Percentiles rank a stretch among this genome's conserved stretches.
Evolutionary conservation across 23 tunicate species (phyloP).

Genomic region (Botrylloides violaceus): DNA sequence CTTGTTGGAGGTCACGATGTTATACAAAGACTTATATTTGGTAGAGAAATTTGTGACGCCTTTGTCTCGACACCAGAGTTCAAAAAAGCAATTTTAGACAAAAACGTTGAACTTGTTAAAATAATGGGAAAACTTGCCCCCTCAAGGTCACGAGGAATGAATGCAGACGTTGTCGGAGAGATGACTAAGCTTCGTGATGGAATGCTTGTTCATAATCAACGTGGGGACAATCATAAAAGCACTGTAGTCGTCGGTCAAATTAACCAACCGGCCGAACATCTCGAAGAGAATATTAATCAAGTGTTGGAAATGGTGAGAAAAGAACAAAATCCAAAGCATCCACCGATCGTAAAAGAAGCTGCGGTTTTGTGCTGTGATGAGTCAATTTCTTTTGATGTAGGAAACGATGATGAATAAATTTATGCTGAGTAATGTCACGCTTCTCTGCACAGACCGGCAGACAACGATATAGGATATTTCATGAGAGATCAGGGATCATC

Average conservation of each 20-base stretch:
- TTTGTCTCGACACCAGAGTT: slow-evolving; percentile 14
- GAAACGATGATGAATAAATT: not conserved
- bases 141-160: not conserved
- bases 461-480: too few relatives aligned
- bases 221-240: not conserved
- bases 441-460: too few relatives aligned
- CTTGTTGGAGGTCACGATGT: slow-evolving; percentile 13
- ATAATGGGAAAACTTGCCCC: slow-evolving; percentile 14
- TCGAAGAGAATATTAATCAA: not conserved
- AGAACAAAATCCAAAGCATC: slow-evolving; percentile 14
- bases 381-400: not conserved
- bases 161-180: not conserved
- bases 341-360: slow-evolving; percentile 6
- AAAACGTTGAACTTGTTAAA: slow-evolving; percentile 5
- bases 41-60: not conserved
- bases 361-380: not conserved
- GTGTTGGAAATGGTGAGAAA: not conserved
- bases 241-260: slow-evolving; percentile 17
- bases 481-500: too few relatives aligned
- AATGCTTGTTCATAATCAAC: not conserved
- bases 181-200: not conserved
- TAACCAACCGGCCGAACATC: not conserved
- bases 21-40: slow-evolving; percentile 9
- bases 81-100: not conserved
- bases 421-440: not conserved